phyloP scores from a whole-genome alignment of 1,140 invertebrate species.

The Euura saliciscinereae region DNA sequence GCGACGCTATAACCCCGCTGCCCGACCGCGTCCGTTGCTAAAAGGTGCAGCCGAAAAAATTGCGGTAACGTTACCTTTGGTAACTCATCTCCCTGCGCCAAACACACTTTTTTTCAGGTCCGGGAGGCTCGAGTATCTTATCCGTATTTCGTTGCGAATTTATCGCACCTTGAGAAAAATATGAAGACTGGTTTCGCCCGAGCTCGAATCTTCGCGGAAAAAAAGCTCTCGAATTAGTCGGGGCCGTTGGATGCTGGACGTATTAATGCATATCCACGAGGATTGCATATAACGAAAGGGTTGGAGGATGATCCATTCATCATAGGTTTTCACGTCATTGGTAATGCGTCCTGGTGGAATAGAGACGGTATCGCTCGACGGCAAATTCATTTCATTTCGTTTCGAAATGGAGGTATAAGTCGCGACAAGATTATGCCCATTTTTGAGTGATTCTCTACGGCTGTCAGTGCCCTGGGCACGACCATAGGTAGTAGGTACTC shows the following conservation, averaged over 20 bases:
- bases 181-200: conserved; percentile 42
- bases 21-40: background rate
- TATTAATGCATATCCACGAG: background rate
- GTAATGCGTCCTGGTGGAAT: background rate
- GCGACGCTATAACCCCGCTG: background rate
- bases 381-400: background rate
- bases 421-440: conserved; percentile 5
- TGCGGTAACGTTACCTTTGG: background rate
- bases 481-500: too few relatives aligned
- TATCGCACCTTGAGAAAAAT: conserved; percentile 36
- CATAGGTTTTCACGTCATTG: background rate
- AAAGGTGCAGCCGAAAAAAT: background rate
- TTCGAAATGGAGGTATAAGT: background rate
- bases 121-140: conserved; percentile 30
- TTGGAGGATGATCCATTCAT: background rate
- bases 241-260: too few relatives aligned
- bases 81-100: background rate
- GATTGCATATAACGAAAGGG: background rate
- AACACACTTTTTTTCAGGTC: background rate
- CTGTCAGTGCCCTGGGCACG: background rate
- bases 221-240: too few relatives aligned
- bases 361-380: background rate
- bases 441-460: background rate
- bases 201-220: too few relatives aligned
- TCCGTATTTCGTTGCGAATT: conserved; percentile 40